phyloP scores from a whole-genome alignment of 2,888 invertebrate species.

The Orchesellides sinensis region DNA sequence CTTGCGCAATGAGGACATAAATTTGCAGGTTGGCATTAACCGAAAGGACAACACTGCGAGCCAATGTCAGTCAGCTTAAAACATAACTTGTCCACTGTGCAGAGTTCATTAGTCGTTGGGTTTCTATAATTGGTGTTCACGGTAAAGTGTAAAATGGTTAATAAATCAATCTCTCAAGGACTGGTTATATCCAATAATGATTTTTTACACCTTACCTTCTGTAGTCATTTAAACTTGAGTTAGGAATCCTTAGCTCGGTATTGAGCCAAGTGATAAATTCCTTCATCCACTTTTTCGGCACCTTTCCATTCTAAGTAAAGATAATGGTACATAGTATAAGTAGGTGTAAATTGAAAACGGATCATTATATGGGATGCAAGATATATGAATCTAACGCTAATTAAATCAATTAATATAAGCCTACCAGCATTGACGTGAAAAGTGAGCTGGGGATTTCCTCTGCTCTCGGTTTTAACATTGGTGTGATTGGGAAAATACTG shows the following conservation, averaged over 20 bases:
- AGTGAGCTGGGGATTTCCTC: slow-evolving; percentile 39
- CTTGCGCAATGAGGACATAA: not conserved
- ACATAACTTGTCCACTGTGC: slow-evolving; percentile 15
- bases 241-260: slow-evolving; percentile 7
- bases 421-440: slow-evolving; percentile 43
- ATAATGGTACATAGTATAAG: not conserved
- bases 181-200: not conserved
- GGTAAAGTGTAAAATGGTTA: not conserved
- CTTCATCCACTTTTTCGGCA: slow-evolving; percentile 53
- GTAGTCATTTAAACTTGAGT: slow-evolving; percentile 16
- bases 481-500: slow-evolving; percentile 15
- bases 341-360: too few species aligned
- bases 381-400: not conserved
- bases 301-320: slow-evolving; percentile 59
- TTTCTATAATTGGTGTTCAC: not conserved
- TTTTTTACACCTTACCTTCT: slow-evolving; percentile 38
- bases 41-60: slow-evolving; percentile 65
- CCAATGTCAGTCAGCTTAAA: slow-evolving; percentile 50
- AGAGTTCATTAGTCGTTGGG: not conserved
- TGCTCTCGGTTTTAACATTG: slow-evolving; percentile 9
- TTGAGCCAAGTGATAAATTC: slow-evolving; percentile 58
- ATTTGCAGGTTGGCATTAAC: slow-evolving; percentile 31
- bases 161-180: not conserved
- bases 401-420: not conserved
- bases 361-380: too few species aligned